Percentiles rank a stretch among this genome's conserved stretches.
phyloP scores from a whole-genome alignment of 2,888 invertebrate genomes.

The Leptinotarsa haldemani region DNA sequence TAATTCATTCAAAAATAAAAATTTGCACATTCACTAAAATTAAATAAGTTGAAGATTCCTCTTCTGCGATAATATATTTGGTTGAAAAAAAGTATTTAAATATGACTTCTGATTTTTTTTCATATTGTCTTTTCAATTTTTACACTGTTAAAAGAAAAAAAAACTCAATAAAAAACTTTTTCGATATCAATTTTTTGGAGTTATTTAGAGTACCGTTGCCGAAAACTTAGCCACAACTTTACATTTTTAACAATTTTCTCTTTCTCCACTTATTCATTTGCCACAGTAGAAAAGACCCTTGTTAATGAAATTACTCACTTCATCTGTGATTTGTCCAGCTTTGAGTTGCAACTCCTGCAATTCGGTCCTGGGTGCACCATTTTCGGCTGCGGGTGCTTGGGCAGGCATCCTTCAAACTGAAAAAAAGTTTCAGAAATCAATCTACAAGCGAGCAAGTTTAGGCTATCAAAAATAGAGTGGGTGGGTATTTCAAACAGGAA shows the following conservation, averaged over 20 bases:
- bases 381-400: conserved; percentile 71
- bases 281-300: neutral
- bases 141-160: too few relatives aligned
- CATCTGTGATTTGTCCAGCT: conserved; percentile 89
- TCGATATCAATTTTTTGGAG: too few relatives aligned
- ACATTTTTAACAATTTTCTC: neutral
- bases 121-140: too few relatives aligned
- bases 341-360: conserved; percentile 89
- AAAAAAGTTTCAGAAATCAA: neutral
- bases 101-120: too few relatives aligned
- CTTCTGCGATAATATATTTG: too few relatives aligned
- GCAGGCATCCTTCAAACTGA: conserved; percentile 70
- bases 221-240: conserved; percentile 4
- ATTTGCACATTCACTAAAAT: too few relatives aligned
- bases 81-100: too few relatives aligned
- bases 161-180: too few relatives aligned
- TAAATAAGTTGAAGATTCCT: too few relatives aligned
- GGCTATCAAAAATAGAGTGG: neutral
- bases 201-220: neutral
- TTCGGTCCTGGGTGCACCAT: conserved; percentile 84
- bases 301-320: conserved; percentile 70
- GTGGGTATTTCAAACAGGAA: conserved; percentile 9
- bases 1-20: too few relatives aligned
- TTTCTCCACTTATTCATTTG: neutral
- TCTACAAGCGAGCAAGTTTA: neutral